These are phyloP conservation scores for Lutraria rhynchaena DNA, from an alignment of 1,140 invertebrate genomes.

Conservation along the genomic window DNA sequence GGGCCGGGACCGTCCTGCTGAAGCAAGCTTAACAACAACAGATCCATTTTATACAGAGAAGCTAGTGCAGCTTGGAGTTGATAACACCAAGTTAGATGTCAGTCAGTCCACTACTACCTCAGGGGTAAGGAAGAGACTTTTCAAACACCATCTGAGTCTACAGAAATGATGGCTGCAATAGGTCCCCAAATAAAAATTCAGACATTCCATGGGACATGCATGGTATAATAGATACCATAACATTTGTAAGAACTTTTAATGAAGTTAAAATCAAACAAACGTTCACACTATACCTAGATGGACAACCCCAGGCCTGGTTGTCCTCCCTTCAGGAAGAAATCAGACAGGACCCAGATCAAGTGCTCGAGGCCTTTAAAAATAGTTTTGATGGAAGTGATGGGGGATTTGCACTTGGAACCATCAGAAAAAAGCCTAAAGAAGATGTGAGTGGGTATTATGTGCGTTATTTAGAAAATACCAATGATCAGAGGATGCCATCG, in stretches of 20 bases:
- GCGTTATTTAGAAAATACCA: neutral
- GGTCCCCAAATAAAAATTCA: too few relatives aligned
- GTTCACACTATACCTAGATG: too few relatives aligned
- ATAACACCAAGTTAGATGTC: too few relatives aligned
- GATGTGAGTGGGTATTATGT: neutral
- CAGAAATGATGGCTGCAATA: neutral
- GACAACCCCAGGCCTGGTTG: neutral
- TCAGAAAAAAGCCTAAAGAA: neutral
- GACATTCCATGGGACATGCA: neutral
- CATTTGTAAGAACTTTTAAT: neutral
- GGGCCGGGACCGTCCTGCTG: neutral
- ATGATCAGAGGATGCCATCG: neutral
- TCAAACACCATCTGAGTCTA: too few relatives aligned
- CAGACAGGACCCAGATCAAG: neutral
- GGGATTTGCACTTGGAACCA: neutral
- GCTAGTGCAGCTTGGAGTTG: too few relatives aligned
- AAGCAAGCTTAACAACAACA: neutral
- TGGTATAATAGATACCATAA: neutral
- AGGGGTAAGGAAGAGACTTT: neutral
- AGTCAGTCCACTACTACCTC: neutral
- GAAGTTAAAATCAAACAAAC: too few relatives aligned
- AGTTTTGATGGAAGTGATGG: conserved; percentile 36
- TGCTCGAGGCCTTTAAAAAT: neutral
- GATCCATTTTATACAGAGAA: neutral
- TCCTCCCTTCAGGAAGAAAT: neutral